phyloP scores from a whole-genome alignment of 2,113 vertebrate species.

The Carassius carassius region DNA sequence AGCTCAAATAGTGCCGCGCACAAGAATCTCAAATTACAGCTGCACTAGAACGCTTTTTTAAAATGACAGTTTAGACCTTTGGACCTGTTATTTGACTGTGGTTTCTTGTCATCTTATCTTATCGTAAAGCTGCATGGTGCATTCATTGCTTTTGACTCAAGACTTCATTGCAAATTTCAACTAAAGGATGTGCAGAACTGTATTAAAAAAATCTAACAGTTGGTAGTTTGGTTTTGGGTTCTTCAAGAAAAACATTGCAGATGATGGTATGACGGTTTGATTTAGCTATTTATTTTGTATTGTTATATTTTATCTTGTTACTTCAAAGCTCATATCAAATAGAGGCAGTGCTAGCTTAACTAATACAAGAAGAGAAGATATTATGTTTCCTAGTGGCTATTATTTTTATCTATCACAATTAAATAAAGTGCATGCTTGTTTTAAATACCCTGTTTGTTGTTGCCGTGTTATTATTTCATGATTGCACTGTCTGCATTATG shows the following conservation, averaged over 20 bases:
- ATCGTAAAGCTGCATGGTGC: not conserved
- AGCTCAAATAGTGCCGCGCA: conserved; percentile 22
- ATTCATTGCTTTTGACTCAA: not conserved
- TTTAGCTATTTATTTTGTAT: too few relatives aligned
- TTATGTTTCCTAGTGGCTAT: not conserved
- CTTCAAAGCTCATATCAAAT: not conserved
- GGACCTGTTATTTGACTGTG: not conserved
- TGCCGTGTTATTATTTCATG: not conserved
- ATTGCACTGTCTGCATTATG: not conserved
- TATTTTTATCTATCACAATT: too few relatives aligned
- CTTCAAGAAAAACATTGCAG: not conserved
- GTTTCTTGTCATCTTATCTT: too few relatives aligned
- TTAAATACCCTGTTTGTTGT: not conserved
- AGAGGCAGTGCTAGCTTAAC: not conserved
- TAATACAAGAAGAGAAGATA: not conserved
- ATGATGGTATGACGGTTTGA: too few relatives aligned
- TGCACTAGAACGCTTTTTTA: not conserved
- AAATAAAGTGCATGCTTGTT: not conserved
- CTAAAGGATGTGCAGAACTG: not conserved
- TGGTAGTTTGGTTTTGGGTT: not conserved
- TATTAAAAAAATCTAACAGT: too few relatives aligned
- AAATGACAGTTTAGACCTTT: not conserved
- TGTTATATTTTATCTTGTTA: too few relatives aligned
- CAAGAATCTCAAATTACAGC: conserved; percentile 12
- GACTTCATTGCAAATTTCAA: not conserved